Conservation (phyloP, 2,797 vertebrate species). For the Trichosurus vulpecula region DNA sequence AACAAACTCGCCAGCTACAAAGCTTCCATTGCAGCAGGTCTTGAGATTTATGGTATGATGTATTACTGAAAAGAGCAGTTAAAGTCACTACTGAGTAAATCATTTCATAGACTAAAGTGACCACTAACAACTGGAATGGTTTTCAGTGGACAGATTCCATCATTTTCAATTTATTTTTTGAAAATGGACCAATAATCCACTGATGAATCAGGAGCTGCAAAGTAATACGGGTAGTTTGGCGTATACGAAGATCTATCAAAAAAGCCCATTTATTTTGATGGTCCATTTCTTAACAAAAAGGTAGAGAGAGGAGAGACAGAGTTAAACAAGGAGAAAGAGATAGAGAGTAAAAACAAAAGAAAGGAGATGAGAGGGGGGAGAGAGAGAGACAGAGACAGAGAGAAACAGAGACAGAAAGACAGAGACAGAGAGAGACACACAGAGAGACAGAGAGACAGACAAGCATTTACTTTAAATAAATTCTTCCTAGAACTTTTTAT, state of each 20-base stretch:
- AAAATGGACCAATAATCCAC: background rate
- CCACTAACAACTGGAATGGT: background rate
- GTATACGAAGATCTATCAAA: background rate
- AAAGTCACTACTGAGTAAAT: background rate
- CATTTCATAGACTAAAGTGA: background rate
- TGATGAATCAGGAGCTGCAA: background rate
- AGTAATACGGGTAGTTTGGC: background rate
- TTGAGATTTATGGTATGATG: slow-evolving; percentile 1
- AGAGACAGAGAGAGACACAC: too few relatives aligned
- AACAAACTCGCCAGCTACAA: background rate
- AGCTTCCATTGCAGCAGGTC: background rate
- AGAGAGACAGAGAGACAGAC: background rate
- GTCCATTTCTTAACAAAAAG: background rate
- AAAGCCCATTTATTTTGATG: background rate
- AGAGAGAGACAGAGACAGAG: background rate
- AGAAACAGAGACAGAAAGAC: too few relatives aligned
- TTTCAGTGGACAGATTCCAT: background rate
- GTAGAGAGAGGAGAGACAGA: background rate
- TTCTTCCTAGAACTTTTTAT: background rate
- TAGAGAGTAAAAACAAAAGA: too few relatives aligned
- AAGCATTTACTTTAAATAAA: background rate
- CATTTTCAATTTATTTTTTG: background rate
- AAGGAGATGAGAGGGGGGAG: too few relatives aligned
- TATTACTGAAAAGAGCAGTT: background rate
- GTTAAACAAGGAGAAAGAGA: background rate